phyloP scores from a whole-genome alignment of 2,113 vertebrate genomes.

The Rutilus rutilus region DNA sequence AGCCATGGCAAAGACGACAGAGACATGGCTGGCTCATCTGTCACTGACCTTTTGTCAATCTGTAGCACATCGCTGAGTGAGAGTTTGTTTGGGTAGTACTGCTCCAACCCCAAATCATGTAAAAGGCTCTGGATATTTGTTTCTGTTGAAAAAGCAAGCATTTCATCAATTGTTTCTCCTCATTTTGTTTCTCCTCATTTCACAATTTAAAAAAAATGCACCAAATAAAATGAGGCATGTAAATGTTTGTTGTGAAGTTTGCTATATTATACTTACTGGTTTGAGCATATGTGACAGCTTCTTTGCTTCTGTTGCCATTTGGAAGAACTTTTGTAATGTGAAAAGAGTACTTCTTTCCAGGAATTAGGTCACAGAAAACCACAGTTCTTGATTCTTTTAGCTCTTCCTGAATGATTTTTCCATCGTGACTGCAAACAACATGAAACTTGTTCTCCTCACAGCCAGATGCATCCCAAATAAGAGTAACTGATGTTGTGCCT shows the following conservation, averaged over 20 bases:
- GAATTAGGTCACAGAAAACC: constrained; percentile 40
- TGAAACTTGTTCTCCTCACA: not conserved
- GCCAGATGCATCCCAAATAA: constrained; percentile 44
- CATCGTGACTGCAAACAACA: constrained; percentile 35
- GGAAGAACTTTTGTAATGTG: constrained; percentile 16
- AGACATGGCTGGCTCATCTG: constrained; percentile 54
- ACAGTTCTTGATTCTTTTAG: constrained; percentile 14
- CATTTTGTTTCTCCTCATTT: not conserved
- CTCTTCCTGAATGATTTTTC: constrained; percentile 16
- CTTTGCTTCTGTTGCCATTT: constrained; percentile 45
- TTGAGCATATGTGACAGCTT: not conserved
- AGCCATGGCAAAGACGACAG: constrained; percentile 61
- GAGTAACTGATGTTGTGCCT: constrained; percentile 33
- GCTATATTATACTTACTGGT: constrained; percentile 48
- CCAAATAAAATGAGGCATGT: not conserved
- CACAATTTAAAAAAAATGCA: not conserved
- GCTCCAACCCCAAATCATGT: constrained; percentile 55
- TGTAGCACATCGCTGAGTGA: constrained; percentile 60
- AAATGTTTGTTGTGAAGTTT: not conserved
- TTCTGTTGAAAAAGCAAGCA: constrained; percentile 46
- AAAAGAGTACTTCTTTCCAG: constrained; percentile 49
- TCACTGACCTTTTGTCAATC: constrained; percentile 57
- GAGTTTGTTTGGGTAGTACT: constrained; percentile 57
- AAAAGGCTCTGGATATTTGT: constrained; percentile 51
- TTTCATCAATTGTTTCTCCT: not conserved